Percentiles rank a stretch among this genome's conserved stretches.
These are phyloP conservation scores for Enteromius unitaeniatus DNA, from an alignment of 2,797 vertebrate genomes.

Conservation along the genomic window DNA sequence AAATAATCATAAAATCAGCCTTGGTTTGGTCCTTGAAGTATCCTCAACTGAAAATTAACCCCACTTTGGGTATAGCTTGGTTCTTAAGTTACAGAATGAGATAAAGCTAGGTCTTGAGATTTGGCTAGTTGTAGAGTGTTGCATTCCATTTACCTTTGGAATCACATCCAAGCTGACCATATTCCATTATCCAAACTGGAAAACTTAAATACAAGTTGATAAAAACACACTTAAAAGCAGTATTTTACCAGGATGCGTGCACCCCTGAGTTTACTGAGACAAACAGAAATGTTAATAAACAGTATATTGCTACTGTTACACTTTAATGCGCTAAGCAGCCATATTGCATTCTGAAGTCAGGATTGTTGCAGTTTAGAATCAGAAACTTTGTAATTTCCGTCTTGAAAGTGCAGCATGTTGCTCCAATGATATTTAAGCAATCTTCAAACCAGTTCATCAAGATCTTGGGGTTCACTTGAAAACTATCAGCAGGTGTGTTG, in stretches of 20 bases:
- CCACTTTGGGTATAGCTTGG: not conserved
- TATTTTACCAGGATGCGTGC: not conserved
- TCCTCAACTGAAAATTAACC: not conserved
- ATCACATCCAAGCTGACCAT: not conserved
- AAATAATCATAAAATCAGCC: not conserved
- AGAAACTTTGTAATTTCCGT: not conserved
- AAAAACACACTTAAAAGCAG: not conserved
- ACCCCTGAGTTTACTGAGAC: not conserved
- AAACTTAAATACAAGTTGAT: not conserved
- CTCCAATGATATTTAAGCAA: not conserved
- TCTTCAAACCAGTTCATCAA: conserved; percentile 19
- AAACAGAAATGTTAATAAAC: not conserved
- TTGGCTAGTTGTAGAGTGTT: not conserved
- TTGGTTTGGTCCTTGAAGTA: not conserved
- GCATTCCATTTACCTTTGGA: not conserved
- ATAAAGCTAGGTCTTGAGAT: not conserved
- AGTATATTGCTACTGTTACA: not conserved
- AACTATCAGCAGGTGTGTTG: not conserved
- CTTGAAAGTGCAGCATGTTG: not conserved
- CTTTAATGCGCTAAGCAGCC: not conserved
- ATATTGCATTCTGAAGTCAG: not conserved
- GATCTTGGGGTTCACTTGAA: not conserved
- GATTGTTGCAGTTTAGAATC: not conserved
- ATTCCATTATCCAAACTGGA: not conserved
- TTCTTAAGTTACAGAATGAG: not conserved